phyloP scores from a whole-genome alignment of 2,113 vertebrate species.

The Anarhynchus alexandrinus region DNA sequence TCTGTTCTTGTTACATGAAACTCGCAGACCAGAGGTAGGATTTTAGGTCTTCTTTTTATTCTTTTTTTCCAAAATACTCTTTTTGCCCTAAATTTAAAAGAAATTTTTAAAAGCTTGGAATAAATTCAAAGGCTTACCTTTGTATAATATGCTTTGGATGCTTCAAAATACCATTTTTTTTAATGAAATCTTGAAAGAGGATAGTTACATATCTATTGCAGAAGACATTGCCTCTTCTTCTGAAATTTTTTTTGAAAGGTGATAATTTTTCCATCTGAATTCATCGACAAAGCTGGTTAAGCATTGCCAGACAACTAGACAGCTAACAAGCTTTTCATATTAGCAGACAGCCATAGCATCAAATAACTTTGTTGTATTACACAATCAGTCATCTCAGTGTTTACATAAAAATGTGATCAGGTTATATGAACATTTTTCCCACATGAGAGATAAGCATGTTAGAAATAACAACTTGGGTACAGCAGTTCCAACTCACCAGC shows the following conservation, averaged over 20 bases:
- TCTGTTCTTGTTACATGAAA: background rate
- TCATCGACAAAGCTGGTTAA: background rate
- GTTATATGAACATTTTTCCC: background rate
- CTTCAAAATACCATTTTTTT: background rate
- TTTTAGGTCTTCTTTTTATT: background rate
- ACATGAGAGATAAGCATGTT: background rate
- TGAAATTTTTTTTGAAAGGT: background rate
- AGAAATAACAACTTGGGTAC: background rate
- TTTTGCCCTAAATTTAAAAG: background rate
- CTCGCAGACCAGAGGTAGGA: background rate
- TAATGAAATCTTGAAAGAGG: background rate
- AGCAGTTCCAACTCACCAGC: background rate
- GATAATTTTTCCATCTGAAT: background rate
- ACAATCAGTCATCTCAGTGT: background rate
- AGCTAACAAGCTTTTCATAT: slow-evolving; percentile 35
- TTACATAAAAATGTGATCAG: background rate
- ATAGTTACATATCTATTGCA: background rate
- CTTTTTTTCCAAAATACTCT: background rate
- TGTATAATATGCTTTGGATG: background rate
- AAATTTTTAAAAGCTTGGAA: background rate
- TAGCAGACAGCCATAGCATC: background rate
- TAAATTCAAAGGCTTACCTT: background rate
- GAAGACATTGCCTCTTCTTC: background rate
- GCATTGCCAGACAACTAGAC: background rate
- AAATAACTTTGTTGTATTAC: background rate